Conservation (phyloP, 1,140 invertebrate species). For the Dinothrombium tinctorium region DNA sequence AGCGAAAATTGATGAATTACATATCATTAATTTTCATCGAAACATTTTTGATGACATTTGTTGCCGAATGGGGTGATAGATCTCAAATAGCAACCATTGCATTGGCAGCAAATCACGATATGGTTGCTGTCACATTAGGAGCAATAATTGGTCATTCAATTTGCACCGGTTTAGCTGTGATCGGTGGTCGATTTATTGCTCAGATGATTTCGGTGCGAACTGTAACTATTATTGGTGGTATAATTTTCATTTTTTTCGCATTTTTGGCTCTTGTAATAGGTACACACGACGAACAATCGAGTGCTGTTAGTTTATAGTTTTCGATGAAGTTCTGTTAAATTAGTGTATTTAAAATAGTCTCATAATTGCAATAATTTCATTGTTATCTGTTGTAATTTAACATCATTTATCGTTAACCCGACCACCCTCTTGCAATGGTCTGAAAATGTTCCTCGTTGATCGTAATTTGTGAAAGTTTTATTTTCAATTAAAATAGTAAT, state of each 20-base stretch:
- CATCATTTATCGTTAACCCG: no score
- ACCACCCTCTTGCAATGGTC: no score
- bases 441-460: no score
- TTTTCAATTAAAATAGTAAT: no score
- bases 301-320: no score
- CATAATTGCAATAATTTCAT: no score
- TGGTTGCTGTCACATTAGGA: slow-evolving; percentile 73
- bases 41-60: slow-evolving; percentile 81
- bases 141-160: slow-evolving; percentile 75
- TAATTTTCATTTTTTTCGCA: slow-evolving; percentile 79
- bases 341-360: no score
- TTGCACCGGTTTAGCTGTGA: slow-evolving; percentile 84
- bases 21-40: slow-evolving; percentile 16
- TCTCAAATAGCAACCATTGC: slow-evolving; percentile 92
- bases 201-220: slow-evolving; percentile 76
- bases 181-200: slow-evolving; percentile 83
- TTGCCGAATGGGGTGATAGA: slow-evolving; percentile 96
- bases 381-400: no score
- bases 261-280: no score
- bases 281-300: no score
- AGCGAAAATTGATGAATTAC: slow-evolving; percentile 14
- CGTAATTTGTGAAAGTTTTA: no score
- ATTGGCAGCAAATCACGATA: slow-evolving; percentile 66
- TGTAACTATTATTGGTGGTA: slow-evolving; percentile 75
- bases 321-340: no score